Evolutionary conservation across 2,797 vertebrate species (phyloP), one percentile per base, ranked within the genome.

Genomic region (Morus bassanus): DNA sequence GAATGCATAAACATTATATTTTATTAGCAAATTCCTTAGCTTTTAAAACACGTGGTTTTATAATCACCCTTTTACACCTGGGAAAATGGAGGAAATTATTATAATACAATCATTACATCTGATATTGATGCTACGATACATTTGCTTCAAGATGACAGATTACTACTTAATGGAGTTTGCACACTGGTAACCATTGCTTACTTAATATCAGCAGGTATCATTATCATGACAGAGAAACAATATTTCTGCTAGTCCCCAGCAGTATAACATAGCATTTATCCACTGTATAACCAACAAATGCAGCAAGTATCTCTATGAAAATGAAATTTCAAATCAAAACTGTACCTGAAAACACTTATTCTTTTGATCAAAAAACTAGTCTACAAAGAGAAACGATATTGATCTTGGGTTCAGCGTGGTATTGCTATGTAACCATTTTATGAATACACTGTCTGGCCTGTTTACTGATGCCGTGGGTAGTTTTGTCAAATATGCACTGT

Each of bases 11-110:
- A 94, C 83, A 70, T 93, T 93, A 64, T 83, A 91, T 95, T 93
- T 93, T 96, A 96, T 96, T 95, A 95, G 61, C 61, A 96, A 97
- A 95, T 95, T 93, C 89, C 46, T 94, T 82, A 91, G 92, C 74
- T 96, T 97, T 96, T 94, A 91, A 72, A 90, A 76, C 56, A 96
- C 94, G 54, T 61, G 89, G 41, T 95, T 85, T 95, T 97, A 88
- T 82, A 97, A 96, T 95, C 89, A 94, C 56, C 73, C n/a, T 54
- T 68, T 24, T 82, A 25, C 97, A 95, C 64, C 43, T 51, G 96
- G 96, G 97, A 96, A 97, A 96, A 97, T 63, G 18, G 51, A 97
- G 97, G 96, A 97, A 97, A 97, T 97, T 72, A 88, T 89, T 91
- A 88, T 90, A 95, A 88, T 89, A 63, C 46, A 91, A 61, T 85